Conservation (phyloP, 2,113 vertebrate genomes). For the Cyanistes caeruleus region DNA sequence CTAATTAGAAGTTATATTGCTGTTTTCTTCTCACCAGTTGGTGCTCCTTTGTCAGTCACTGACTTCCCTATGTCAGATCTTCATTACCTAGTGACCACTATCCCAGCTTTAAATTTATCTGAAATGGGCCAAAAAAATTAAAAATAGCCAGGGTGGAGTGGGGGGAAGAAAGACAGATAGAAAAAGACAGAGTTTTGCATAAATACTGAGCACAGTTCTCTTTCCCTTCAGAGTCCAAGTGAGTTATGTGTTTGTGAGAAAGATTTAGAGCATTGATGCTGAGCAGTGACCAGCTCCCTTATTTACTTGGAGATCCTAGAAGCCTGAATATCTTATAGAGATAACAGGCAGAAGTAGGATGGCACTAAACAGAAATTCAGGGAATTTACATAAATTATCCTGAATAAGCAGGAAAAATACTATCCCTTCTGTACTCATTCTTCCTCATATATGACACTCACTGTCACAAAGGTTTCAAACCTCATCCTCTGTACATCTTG, state of each 20-base stretch:
- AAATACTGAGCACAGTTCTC: neutral
- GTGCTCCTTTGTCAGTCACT: neutral
- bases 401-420: neutral
- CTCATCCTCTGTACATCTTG: neutral
- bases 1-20: neutral
- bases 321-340: neutral
- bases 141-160: accelerated
- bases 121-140: neutral
- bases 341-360: neutral
- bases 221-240: neutral
- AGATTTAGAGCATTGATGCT: slow-evolving; percentile 1
- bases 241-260: neutral
- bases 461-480: neutral
- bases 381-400: neutral
- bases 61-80: neutral
- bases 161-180: neutral
- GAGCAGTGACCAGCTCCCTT: neutral
- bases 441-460: neutral
- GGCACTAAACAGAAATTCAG: neutral
- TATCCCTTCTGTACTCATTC: neutral
- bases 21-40: neutral
- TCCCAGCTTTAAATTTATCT: neutral
- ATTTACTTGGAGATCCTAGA: neutral
- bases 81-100: neutral
- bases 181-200: neutral